Evolutionary conservation across 2,797 vertebrate genomes (phyloP).

Genomic region (Pristis pectinata): DNA sequence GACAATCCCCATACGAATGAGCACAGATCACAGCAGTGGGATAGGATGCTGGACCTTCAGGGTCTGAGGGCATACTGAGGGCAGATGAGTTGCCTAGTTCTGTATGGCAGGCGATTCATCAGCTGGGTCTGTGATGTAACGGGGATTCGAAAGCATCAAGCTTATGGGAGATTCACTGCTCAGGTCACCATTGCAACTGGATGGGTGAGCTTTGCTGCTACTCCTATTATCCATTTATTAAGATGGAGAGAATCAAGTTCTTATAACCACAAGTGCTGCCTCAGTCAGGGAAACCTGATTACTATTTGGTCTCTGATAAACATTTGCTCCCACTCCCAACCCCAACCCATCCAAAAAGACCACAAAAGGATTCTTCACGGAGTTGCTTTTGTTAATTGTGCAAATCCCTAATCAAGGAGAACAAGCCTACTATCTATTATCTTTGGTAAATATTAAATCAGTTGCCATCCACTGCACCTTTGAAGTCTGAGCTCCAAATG

Average conservation of each 20-base stretch:
- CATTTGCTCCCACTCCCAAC: neutral
- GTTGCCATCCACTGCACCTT: neutral
- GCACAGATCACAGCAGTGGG: too few species aligned
- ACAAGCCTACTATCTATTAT: neutral
- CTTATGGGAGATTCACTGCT: neutral
- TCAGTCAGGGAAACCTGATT: neutral
- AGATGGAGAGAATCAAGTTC: neutral
- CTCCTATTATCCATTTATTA: neutral
- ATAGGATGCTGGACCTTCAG: too few species aligned
- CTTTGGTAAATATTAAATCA: constrained; percentile 12
- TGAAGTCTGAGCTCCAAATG: neutral
- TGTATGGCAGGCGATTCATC: too few species aligned
- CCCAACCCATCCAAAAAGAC: neutral
- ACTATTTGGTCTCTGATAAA: neutral
- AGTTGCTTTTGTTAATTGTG: neutral
- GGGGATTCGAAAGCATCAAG: neutral
- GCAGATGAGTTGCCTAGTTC: neutral
- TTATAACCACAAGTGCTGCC: neutral
- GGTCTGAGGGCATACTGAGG: too few species aligned
- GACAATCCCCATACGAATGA: too few species aligned
- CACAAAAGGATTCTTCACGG: neutral
- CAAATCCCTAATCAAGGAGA: neutral
- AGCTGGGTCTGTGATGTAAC: neutral
- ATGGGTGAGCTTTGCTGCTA: neutral
- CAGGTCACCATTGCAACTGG: neutral